Conservation (phyloP, 2,113 vertebrate species). For the Plecotus auritus region DNA sequence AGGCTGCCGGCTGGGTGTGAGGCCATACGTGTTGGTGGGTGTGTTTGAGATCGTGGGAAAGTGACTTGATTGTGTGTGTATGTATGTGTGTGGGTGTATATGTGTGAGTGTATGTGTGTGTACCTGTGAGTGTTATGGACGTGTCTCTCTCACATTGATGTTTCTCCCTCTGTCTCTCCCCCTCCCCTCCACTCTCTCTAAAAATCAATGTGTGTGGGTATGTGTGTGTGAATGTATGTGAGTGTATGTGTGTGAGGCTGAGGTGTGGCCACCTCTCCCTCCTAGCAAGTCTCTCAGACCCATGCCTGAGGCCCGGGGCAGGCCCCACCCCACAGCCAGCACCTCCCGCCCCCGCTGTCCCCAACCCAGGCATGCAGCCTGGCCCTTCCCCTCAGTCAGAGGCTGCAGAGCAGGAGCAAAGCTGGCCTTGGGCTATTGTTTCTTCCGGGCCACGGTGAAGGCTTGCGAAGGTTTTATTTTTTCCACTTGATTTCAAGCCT, state of each 20-base stretch:
- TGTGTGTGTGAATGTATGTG: background rate
- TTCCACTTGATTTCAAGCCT: background rate
- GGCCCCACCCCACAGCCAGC: background rate
- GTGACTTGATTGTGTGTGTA: background rate
- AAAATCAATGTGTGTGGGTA: background rate
- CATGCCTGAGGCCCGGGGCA: background rate
- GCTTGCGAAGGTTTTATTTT: background rate
- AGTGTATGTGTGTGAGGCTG: background rate
- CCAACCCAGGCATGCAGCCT: background rate
- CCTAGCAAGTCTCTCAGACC: background rate
- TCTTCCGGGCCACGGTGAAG: background rate
- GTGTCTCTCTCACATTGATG: too few species aligned
- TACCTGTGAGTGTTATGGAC: background rate
- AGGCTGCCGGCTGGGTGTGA: background rate
- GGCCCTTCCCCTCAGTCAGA: background rate
- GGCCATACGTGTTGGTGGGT: background rate
- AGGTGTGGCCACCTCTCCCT: background rate
- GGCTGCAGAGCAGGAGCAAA: background rate
- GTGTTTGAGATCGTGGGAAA: background rate
- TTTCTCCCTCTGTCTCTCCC: too few species aligned
- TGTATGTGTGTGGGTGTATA: background rate
- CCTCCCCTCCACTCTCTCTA: too few species aligned
- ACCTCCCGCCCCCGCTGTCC: background rate
- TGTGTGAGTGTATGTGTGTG: background rate
- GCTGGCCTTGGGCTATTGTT: background rate